phyloP scores from a whole-genome alignment of 23 tunicate genomes.

The Ascidia mentula region DNA sequence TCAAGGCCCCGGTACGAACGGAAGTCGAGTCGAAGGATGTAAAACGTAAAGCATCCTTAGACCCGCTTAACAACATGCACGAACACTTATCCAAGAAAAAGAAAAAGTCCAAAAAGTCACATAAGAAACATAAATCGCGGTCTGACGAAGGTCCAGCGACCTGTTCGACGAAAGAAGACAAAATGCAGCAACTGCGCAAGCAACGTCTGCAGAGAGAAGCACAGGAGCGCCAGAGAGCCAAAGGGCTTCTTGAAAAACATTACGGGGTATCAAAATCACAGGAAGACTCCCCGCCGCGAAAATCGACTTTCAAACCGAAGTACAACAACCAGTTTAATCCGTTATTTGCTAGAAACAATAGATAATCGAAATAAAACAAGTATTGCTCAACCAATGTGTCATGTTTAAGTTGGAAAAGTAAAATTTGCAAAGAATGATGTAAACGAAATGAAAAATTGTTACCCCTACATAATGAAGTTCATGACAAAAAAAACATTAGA shows the following conservation, averaged over 20 bases:
- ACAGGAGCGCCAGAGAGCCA: constrained; percentile 58
- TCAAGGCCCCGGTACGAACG: constrained; percentile 47
- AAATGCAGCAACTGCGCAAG: constrained; percentile 61
- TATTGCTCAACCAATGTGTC: no score
- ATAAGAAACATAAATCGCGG: constrained; percentile 36
- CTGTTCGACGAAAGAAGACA: constrained; percentile 32
- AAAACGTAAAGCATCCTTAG: constrained; percentile 67
- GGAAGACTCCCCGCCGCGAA: neutral
- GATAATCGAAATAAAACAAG: neutral
- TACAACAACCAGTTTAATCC: constrained; percentile 93
- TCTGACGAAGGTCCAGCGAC: neutral
- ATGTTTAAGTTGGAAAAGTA: no score
- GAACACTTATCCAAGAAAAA: constrained; percentile 54
- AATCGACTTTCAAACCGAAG: constrained; percentile 23
- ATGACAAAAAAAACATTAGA: no score
- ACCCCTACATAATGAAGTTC: no score
- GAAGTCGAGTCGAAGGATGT: constrained; percentile 25
- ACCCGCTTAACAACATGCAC: constrained; percentile 62
- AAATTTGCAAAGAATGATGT: no score
- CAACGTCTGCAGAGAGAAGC: constrained; percentile 75
- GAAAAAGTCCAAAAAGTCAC: constrained; percentile 46
- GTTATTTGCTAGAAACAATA: constrained; percentile 67
- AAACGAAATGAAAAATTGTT: no score
- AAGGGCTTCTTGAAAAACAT: constrained; percentile 42
- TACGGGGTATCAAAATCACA: constrained; percentile 14